Conservation (phyloP, 2,888 invertebrate species). For the Teleogryllus oceanicus region DNA sequence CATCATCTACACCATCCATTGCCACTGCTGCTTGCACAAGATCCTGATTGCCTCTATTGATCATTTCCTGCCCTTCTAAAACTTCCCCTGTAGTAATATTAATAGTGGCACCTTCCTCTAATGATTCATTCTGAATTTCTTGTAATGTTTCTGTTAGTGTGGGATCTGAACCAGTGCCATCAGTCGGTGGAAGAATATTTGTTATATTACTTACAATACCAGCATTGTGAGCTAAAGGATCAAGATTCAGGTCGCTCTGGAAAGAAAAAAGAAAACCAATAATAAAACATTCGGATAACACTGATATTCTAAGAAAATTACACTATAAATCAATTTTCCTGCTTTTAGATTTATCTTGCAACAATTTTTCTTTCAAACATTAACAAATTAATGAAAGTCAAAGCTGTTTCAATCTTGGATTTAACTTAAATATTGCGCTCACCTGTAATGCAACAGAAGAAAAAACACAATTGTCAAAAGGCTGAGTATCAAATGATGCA, state of each 20-base stretch:
- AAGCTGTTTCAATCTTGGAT: too few relatives aligned
- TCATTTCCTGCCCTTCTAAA: not conserved
- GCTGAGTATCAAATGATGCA: constrained; percentile 30
- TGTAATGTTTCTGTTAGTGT: not conserved
- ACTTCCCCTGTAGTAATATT: not conserved
- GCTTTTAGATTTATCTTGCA: too few relatives aligned
- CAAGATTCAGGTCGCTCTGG: constrained; percentile 37
- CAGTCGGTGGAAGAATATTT: constrained; percentile 41
- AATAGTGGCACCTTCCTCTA: not conserved
- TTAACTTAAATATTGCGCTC: not conserved
- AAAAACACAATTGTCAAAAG: constrained; percentile 39
- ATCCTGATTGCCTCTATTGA: not conserved
- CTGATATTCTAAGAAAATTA: not conserved
- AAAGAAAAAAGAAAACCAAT: not conserved
- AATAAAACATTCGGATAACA: not conserved
- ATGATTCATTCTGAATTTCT: not conserved
- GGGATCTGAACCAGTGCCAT: not conserved
- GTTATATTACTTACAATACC: constrained; percentile 43
- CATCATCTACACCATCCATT: not conserved
- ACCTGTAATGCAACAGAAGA: constrained; percentile 39
- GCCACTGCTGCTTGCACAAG: not conserved
- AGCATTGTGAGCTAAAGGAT: constrained; percentile 26
- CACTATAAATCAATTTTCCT: too few relatives aligned
- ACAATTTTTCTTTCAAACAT: not conserved
- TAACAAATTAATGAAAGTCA: too few relatives aligned